phyloP scores from a whole-genome alignment of 1,140 invertebrate genomes.

The Neelides sp. region DNA sequence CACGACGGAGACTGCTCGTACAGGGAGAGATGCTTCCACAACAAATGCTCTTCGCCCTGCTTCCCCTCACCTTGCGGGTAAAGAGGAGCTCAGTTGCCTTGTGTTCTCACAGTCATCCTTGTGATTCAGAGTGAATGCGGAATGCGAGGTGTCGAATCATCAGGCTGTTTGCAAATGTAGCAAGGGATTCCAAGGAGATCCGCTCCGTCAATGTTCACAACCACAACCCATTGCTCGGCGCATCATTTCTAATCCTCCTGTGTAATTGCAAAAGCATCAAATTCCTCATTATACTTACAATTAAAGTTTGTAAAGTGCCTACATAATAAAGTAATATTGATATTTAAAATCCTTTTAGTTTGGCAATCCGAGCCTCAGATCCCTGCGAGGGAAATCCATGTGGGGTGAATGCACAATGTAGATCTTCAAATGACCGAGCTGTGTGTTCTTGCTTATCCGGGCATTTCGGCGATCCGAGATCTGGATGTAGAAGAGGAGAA shows the following conservation, averaged over 20 bases:
- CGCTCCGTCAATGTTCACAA: constrained; percentile 44
- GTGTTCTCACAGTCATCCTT: no score
- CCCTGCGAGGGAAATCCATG: constrained; percentile 32
- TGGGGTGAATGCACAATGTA: constrained; percentile 41
- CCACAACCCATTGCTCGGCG: constrained; percentile 22
- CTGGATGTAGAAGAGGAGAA: constrained; percentile 49
- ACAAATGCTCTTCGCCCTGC: constrained; percentile 32
- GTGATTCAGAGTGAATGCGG: constrained; percentile 63
- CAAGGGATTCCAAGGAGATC: constrained; percentile 66
- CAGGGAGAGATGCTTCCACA: constrained; percentile 33
- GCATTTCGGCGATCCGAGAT: constrained; percentile 48
- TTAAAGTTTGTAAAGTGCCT: no score
- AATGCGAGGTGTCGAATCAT: constrained; percentile 62
- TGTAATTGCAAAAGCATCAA: no score
- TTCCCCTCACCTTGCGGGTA: constrained; percentile 34
- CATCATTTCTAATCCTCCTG: constrained; percentile 22
- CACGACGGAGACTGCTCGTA: constrained; percentile 33
- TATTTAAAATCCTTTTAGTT: no score
- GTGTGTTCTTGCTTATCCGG: constrained; percentile 47
- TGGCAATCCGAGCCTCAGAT: constrained; percentile 22
- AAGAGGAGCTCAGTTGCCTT: no score
- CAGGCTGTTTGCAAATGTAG: constrained; percentile 65
- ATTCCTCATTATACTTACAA: no score
- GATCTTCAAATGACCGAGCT: constrained; percentile 39
- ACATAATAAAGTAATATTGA: no score